Evolutionary conservation across 2,113 vertebrate species (phyloP).

Genomic region (Melospiza georgiana): DNA sequence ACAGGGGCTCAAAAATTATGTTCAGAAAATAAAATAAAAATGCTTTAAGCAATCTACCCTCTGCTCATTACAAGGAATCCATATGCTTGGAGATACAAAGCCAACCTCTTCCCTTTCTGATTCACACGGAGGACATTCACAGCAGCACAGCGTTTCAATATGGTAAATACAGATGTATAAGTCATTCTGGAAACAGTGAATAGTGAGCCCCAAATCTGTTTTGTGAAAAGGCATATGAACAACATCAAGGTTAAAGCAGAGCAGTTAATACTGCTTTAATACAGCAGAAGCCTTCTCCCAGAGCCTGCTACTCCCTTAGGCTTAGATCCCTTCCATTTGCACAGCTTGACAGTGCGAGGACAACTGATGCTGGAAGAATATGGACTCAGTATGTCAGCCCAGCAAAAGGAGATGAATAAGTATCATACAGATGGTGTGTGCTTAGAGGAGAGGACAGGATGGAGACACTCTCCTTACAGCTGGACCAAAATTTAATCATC

Average conservation of each 20-base stretch:
- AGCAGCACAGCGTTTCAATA: not conserved
- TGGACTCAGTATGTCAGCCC: constrained; percentile 27
- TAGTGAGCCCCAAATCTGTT: not conserved
- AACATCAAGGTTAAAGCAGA: not conserved
- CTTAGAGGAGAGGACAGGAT: constrained; percentile 36
- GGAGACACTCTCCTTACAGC: constrained; percentile 27
- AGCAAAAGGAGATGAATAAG: constrained; percentile 9
- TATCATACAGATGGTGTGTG: constrained; percentile 35
- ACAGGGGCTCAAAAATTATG: not conserved
- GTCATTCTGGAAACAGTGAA: not conserved
- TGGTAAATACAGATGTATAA: not conserved
- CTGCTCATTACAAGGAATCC: not conserved
- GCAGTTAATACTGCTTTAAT: not conserved
- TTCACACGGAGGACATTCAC: not conserved
- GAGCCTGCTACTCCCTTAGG: not conserved
- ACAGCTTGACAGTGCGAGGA: not conserved
- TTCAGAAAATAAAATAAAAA: constrained; percentile 19
- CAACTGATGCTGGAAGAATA: constrained; percentile 22
- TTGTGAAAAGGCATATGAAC: not conserved
- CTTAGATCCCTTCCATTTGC: constrained; percentile 15
- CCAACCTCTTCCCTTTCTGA: not conserved
- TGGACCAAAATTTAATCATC: constrained; percentile 77
- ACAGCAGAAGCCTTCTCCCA: not conserved
- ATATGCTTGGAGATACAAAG: not conserved
- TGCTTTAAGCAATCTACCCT: not conserved